These are phyloP conservation scores for Melipona bicolor DNA, from an alignment of 2,888 invertebrate genomes.

Conservation along the genomic window DNA sequence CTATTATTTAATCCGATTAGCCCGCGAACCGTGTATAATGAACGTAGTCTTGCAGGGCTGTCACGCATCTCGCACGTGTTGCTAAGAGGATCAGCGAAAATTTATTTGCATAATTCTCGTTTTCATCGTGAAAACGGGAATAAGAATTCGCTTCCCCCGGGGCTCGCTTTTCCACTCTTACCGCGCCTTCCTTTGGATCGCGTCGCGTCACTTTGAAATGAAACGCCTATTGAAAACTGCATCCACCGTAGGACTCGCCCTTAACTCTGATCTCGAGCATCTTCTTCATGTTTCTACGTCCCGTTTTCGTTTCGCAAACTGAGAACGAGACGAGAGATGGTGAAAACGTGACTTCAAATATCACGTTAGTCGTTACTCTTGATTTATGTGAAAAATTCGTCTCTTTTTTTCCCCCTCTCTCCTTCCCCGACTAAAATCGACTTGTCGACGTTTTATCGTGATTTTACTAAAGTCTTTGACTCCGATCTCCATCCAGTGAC, in stretches of 20 bases:
- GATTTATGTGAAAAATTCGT: background rate
- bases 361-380: background rate
- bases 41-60: constrained; percentile 23
- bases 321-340: background rate
- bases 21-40: constrained; percentile 50
- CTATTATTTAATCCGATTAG: constrained; percentile 61
- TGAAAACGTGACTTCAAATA: background rate
- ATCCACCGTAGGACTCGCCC: too few relatives aligned
- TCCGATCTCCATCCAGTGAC: background rate
- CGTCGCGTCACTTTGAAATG: constrained; percentile 29
- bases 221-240: constrained; percentile 7
- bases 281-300: background rate
- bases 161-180: constrained; percentile 19
- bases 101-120: constrained; percentile 62
- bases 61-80: constrained; percentile 50
- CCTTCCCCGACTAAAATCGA: background rate
- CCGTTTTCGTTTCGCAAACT: too few relatives aligned
- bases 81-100: constrained; percentile 53
- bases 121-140: constrained; percentile 27
- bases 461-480: background rate
- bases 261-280: background rate
- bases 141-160: constrained; percentile 33
- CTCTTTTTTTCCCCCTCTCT: background rate
- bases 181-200: background rate
- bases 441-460: background rate